phyloP scores from a whole-genome alignment of 2,888 invertebrate genomes.

The Rhogogaster chlorosoma region DNA sequence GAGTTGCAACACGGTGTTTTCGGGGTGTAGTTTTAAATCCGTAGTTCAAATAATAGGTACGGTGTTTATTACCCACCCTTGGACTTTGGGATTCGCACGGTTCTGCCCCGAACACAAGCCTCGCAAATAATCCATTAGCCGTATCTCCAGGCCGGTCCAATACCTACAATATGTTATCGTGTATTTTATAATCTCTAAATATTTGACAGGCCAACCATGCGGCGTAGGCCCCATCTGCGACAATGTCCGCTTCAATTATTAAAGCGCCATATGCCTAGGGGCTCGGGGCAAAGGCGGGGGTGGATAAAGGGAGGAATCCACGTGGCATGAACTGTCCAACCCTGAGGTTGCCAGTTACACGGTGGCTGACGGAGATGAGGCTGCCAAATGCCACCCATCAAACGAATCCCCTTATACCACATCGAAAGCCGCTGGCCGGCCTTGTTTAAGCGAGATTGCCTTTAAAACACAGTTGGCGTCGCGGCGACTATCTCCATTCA shows the following conservation, averaged over 20 bases:
- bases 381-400: constrained; percentile 57
- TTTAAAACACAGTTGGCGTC: constrained; percentile 66
- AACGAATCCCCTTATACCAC: constrained; percentile 24
- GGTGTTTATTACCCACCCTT: constrained; percentile 1
- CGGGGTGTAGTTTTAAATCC: neutral
- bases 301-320: constrained; percentile 43
- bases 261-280: constrained; percentile 70
- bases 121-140: constrained; percentile 43
- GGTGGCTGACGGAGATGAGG: constrained; percentile 46
- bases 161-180: constrained; percentile 51
- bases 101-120: neutral
- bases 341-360: constrained; percentile 44
- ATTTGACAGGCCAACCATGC: constrained; percentile 68
- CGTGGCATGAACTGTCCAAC: constrained; percentile 47
- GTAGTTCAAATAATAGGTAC: neutral
- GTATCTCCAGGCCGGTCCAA: constrained; percentile 19
- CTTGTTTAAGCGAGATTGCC: constrained; percentile 60
- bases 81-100: neutral
- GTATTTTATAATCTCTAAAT: constrained; percentile 71
- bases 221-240: constrained; percentile 67
- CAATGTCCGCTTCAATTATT: constrained; percentile 71
- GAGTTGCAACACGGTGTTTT: neutral
- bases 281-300: constrained; percentile 24
- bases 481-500: constrained; percentile 58
- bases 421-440: neutral